phyloP scores from a whole-genome alignment of 2,888 invertebrate species.

The Cheilosia variabilis region DNA sequence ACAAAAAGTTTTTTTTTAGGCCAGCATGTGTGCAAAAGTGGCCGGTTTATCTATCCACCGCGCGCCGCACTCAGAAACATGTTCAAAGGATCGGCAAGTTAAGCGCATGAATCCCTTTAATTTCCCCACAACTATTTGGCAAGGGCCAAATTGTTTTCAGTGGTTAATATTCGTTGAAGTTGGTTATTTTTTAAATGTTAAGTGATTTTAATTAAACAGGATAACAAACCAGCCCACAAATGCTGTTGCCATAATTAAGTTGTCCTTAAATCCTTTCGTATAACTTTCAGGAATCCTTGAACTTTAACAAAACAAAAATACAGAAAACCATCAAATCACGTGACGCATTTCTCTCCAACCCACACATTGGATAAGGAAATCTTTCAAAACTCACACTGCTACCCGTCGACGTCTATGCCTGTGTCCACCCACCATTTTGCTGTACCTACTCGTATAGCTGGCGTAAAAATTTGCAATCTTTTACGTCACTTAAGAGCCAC shows the following conservation, averaged over 20 bases:
- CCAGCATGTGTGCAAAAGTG: constrained; percentile 30
- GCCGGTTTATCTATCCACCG: constrained; percentile 8
- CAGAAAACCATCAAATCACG: background rate
- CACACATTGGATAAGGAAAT: background rate
- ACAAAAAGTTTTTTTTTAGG: constrained; percentile 12
- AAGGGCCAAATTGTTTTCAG: no score
- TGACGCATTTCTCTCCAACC: constrained; percentile 39
- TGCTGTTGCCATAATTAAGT: no score
- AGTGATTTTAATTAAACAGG: background rate
- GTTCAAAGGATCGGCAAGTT: constrained; percentile 6
- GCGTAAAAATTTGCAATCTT: constrained; percentile 58
- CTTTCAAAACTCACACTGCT: background rate
- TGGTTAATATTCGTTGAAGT: no score
- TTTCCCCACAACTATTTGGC: constrained; percentile 9
- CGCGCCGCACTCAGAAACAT: constrained; percentile 39
- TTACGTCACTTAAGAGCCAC: constrained; percentile 64
- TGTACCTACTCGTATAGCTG: background rate
- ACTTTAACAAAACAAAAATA: background rate
- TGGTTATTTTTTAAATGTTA: background rate
- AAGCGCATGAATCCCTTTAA: background rate
- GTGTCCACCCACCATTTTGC: constrained; percentile 26
- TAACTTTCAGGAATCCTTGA: background rate
- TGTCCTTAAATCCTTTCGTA: no score
- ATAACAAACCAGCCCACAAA: background rate
- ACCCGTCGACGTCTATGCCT: constrained; percentile 19